Evolutionary conservation across 2,797 vertebrate genomes (phyloP).

Genomic region (Sebastes vulpes): DNA sequence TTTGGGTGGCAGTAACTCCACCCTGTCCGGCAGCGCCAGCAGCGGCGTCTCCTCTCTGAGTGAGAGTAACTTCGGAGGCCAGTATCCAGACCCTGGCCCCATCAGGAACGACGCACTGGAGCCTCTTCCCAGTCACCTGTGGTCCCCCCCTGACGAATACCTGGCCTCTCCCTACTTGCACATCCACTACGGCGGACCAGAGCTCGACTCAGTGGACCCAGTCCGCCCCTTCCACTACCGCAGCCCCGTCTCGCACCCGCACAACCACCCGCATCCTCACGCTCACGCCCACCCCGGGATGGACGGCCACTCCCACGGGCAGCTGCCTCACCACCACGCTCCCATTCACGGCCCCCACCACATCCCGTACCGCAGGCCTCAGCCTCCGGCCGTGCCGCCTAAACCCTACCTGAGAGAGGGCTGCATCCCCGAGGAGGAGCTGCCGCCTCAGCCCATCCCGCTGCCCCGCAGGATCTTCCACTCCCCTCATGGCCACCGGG

Average conservation of each 20-base stretch:
- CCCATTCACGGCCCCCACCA: slow-evolving; percentile 82
- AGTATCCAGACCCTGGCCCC: slow-evolving; percentile 93
- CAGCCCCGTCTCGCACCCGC: slow-evolving; percentile 87
- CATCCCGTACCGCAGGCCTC: slow-evolving; percentile 90
- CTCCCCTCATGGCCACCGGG: slow-evolving; percentile 89
- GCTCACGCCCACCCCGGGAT: slow-evolving; percentile 76
- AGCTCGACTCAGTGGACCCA: slow-evolving; percentile 93
- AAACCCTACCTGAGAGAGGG: slow-evolving; percentile 95
- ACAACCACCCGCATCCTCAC: slow-evolving; percentile 87
- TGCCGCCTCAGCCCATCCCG: slow-evolving; percentile 91
- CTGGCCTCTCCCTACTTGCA: slow-evolving; percentile 94
- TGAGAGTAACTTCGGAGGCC: slow-evolving; percentile 97
- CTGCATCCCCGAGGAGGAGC: slow-evolving; percentile 90
- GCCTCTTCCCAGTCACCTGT: slow-evolving; percentile 93
- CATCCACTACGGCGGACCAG: slow-evolving; percentile 95
- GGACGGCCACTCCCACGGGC: slow-evolving; percentile 85
- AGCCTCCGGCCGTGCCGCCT: slow-evolving; percentile 92
- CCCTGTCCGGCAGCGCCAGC: slow-evolving; percentile 98
- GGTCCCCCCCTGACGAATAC: slow-evolving; percentile 95
- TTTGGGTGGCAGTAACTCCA: slow-evolving; percentile 97
- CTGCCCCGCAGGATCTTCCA: slow-evolving; percentile 95
- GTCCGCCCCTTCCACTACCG: slow-evolving; percentile 84
- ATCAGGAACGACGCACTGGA: slow-evolving; percentile 93
- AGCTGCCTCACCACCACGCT: slow-evolving; percentile 71
- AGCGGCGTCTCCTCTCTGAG: slow-evolving; percentile 98